Evolutionary conservation across 2,888 invertebrate species (phyloP).

Genomic region (Polydrusus cervinus): DNA sequence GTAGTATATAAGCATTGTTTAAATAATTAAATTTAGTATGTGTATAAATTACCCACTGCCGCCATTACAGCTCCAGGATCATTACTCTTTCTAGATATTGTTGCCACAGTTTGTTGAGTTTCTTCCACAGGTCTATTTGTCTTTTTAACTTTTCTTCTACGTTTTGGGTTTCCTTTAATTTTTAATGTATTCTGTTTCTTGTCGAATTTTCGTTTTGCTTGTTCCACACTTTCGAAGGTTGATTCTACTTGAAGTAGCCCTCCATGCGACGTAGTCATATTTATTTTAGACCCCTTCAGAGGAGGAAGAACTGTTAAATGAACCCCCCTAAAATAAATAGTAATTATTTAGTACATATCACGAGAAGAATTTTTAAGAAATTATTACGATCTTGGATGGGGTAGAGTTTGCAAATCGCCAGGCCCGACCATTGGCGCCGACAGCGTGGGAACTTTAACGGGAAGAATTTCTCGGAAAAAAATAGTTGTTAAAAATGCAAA

Average conservation of each 20-base stretch:
- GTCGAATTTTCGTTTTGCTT: slow-evolving; percentile 72
- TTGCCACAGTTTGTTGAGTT: slow-evolving; percentile 22
- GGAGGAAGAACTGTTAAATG: slow-evolving; percentile 83
- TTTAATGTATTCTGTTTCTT: slow-evolving; percentile 62
- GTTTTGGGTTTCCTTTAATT: slow-evolving; percentile 53
- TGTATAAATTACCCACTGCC: slow-evolving; percentile 44
- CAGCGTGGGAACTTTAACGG: too few species aligned
- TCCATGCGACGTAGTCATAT: slow-evolving; percentile 82
- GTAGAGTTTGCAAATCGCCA: too few species aligned
- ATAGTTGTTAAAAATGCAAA: too few species aligned
- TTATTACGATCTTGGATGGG: too few species aligned
- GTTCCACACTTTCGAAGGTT: slow-evolving; percentile 81
- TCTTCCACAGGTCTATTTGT: slow-evolving; percentile 11
- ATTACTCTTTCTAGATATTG: slow-evolving; percentile 28
- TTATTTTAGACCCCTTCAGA: slow-evolving; percentile 75
- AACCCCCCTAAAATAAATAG: slow-evolving; percentile 61
- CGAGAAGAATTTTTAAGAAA: too few species aligned
- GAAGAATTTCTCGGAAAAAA: too few species aligned
- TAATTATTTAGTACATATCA: too few species aligned
- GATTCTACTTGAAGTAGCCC: slow-evolving; percentile 84
- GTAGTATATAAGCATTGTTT: too few species aligned
- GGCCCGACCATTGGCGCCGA: too few species aligned
- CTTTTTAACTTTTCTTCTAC: slow-evolving; percentile 45
- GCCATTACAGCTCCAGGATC: slow-evolving; percentile 55
- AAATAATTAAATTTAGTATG: too few species aligned